These are phyloP conservation scores for Oryzias woworae DNA, from an alignment of 2,113 vertebrate species.

Conservation along the genomic window DNA sequence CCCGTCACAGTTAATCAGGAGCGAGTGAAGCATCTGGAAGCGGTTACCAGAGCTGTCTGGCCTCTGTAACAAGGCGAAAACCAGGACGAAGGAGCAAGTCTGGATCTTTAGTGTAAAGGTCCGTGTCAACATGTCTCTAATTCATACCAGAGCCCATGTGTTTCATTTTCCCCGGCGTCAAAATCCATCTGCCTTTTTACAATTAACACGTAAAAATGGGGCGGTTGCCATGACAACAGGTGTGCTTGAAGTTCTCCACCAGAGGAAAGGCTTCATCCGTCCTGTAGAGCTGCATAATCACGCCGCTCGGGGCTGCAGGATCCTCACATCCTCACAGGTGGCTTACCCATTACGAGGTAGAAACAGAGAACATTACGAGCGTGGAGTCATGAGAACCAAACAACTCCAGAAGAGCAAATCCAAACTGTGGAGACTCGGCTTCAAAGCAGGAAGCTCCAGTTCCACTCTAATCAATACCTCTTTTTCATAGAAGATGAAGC, in stretches of 20 bases:
- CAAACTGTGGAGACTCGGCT: too few species aligned
- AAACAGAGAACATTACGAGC: too few species aligned
- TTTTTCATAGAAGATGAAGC: too few species aligned
- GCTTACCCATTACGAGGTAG: not conserved
- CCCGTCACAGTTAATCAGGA: not conserved
- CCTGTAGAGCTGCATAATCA: not conserved
- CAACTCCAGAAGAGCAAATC: too few species aligned
- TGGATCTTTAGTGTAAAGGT: not conserved
- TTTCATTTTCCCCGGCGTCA: not conserved
- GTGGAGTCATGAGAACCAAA: too few species aligned
- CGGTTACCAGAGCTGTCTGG: not conserved
- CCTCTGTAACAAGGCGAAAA: slow-evolving; percentile 1
- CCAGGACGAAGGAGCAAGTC: not conserved
- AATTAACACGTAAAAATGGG: not conserved
- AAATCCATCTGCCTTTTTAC: slow-evolving; percentile 30
- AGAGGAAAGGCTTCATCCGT: slow-evolving; percentile 7
- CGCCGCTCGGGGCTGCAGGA: too few species aligned
- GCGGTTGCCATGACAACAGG: slow-evolving; percentile 10
- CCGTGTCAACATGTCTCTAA: not conserved
- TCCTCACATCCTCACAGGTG: not conserved
- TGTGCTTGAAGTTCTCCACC: slow-evolving; percentile 8
- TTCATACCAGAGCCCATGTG: slow-evolving; percentile 24
- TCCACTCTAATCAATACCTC: too few species aligned
- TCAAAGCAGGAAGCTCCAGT: too few species aligned
- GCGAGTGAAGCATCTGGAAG: not conserved